A percentile compares a stretch with the other conserved stretches of the same genome.
Conservation (phyloP, 1,140 invertebrate species). For the Eumaeus atala region DNA sequence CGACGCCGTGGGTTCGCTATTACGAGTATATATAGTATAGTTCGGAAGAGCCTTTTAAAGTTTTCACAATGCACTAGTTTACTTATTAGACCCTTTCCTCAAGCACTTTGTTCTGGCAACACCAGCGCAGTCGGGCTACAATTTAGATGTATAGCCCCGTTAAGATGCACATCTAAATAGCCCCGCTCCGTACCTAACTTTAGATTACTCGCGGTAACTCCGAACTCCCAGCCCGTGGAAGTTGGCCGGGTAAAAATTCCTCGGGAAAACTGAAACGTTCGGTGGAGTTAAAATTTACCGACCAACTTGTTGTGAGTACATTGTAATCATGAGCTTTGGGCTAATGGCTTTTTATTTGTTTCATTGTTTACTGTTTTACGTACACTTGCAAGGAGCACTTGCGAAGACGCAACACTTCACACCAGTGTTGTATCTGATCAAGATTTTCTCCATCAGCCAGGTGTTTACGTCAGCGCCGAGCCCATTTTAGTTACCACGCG, state of each 20-base stretch:
- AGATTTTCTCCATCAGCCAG: no score
- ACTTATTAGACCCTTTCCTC: conserved; percentile 8
- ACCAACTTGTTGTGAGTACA: conserved; percentile 50
- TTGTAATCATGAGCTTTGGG: conserved; percentile 31
- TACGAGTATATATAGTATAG: no score
- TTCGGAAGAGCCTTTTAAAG: neutral
- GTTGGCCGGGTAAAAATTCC: conserved; percentile 55
- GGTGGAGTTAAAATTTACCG: conserved; percentile 58
- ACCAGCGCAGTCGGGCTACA: conserved; percentile 39
- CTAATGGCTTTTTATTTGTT: conserved; percentile 6
- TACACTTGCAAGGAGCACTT: no score
- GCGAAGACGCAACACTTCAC: no score
- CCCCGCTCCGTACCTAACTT: conserved; percentile 66
- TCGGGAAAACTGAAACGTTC: conserved; percentile 32
- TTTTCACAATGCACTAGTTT: conserved; percentile 7
- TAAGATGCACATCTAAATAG: conserved; percentile 73
- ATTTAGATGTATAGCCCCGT: conserved; percentile 69
- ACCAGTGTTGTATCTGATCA: no score
- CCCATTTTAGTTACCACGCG: no score
- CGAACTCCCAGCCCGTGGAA: conserved; percentile 34
- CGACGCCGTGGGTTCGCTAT: no score
- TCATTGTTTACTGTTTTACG: neutral
- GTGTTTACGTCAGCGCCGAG: no score
- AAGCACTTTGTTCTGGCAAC: conserved; percentile 2
- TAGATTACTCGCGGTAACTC: conserved; percentile 69